Conservation (phyloP, 2,113 vertebrate species). For the Balaeniceps rex region DNA sequence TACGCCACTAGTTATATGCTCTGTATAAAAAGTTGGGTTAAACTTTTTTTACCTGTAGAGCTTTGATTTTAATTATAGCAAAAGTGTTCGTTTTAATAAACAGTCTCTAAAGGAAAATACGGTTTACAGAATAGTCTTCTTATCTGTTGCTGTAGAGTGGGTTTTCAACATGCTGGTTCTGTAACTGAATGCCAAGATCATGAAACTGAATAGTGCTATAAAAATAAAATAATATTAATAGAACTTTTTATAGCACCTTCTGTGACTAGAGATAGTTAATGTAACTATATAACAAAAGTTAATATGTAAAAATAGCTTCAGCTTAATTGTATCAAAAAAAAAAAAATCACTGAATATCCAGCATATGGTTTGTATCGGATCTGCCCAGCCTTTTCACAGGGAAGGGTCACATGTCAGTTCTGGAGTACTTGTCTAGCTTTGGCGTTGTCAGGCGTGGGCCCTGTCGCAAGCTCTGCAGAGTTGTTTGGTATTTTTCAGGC, state of each 20-base stretch:
- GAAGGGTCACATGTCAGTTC: accelerated
- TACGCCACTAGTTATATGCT: neutral
- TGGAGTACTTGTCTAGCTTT: neutral
- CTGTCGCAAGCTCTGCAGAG: neutral
- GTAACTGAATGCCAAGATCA: neutral
- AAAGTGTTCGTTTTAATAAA: neutral
- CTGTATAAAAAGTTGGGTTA: neutral
- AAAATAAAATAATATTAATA: neutral
- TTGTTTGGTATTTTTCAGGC: neutral
- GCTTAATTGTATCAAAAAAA: neutral
- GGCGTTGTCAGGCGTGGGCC: neutral
- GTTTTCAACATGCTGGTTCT: neutral
- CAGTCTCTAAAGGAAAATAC: neutral
- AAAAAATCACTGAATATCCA: neutral
- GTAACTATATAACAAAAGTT: neutral
- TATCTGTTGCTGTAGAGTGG: neutral
- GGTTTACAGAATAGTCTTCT: neutral
- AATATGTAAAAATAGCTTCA: neutral
- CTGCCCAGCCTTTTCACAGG: neutral
- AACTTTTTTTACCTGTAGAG: neutral
- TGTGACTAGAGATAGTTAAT: neutral
- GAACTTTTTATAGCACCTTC: neutral
- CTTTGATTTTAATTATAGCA: neutral
- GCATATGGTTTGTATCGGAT: neutral
- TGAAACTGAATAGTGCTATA: neutral